Conservation (phyloP, 2,888 invertebrate species). For the Aleiodes leptofemur region DNA sequence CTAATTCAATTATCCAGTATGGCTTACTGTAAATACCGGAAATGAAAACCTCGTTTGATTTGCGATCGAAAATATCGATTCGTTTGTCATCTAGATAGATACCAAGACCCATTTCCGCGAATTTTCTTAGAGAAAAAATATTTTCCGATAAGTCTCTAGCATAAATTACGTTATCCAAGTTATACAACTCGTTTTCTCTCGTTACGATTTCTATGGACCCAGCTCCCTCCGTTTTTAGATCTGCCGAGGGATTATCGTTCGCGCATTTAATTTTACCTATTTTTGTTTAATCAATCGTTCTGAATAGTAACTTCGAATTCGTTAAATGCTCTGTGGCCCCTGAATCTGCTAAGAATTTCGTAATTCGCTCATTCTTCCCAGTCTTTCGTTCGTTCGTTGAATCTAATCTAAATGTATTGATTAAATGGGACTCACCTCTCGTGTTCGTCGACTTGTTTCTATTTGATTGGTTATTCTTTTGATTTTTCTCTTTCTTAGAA, state of each 20-base stretch:
- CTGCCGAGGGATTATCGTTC: conserved; percentile 49
- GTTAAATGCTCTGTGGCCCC: conserved; percentile 18
- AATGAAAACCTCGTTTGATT: conserved; percentile 41
- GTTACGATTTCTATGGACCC: conserved; percentile 53
- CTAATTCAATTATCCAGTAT: conserved; percentile 47
- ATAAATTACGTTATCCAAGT: conserved; percentile 48
- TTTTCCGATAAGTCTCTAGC: conserved; percentile 56
- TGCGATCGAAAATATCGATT: conserved; percentile 46
- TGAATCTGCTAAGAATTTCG: too few species aligned
- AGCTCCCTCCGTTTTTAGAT: conserved; percentile 49
- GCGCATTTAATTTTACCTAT: conserved; percentile 52
- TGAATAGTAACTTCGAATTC: conserved; percentile 48
- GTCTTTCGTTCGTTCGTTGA: too few species aligned
- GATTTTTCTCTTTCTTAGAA: too few species aligned
- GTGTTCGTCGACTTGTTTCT: background rate
- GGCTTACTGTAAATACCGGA: conserved; percentile 45
- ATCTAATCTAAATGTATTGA: background rate
- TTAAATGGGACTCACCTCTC: background rate
- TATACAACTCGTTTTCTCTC: conserved; percentile 13
- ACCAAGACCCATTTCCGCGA: conserved; percentile 52
- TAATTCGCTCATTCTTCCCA: too few species aligned
- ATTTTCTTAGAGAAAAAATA: conserved; percentile 54
- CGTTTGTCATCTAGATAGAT: conserved; percentile 49
- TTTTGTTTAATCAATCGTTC: conserved; percentile 34
- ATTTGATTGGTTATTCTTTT: too few species aligned